These are phyloP conservation scores for Nematostella vectensis DNA, from an alignment of 92 coral and sea anemone species.

Conservation along the genomic window DNA sequence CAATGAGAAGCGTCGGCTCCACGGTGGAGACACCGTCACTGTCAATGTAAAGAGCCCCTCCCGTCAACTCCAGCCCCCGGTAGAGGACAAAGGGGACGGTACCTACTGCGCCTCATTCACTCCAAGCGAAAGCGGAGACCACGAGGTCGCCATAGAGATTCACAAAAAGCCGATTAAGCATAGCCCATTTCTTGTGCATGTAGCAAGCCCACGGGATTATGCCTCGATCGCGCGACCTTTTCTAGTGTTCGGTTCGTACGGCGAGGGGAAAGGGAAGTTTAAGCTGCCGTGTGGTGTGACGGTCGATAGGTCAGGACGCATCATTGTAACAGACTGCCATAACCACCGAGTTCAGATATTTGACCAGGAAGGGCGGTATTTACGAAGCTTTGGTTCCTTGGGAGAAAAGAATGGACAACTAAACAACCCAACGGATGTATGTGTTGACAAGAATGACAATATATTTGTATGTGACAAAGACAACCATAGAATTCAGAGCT, in stretches of 20 bases:
- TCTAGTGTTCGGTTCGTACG: conserved; percentile 58
- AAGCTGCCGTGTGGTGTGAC: conserved; percentile 95
- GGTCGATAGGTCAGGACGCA: conserved; percentile 66
- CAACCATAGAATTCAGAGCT: conserved; percentile 85
- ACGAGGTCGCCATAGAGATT: conserved; percentile 59
- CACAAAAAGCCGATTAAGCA: conserved; percentile 70
- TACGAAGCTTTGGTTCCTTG: conserved; percentile 72
- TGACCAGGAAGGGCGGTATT: conserved; percentile 52
- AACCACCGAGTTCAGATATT: conserved; percentile 89
- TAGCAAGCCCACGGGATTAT: conserved; percentile 81
- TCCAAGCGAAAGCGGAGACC: conserved; percentile 61
- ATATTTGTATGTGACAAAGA: conserved; percentile 90
- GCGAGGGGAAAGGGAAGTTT: conserved; percentile 52
- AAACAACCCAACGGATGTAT: conserved; percentile 89
- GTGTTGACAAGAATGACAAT: conserved; percentile 55
- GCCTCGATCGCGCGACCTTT: conserved; percentile 50
- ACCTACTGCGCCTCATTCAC: conserved; percentile 63
- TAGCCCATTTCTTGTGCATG: conserved; percentile 64
- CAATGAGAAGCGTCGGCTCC: conserved; percentile 47
- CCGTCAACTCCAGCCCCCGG: conserved; percentile 34
- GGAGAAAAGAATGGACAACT: conserved; percentile 89
- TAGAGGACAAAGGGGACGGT: conserved; percentile 78
- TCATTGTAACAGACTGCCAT: conserved; percentile 86
- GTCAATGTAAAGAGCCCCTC: conserved; percentile 60
- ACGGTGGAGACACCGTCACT: conserved; percentile 74